phyloP scores from a whole-genome alignment of 2,888 invertebrate genomes.

The Acronicta leporina region DNA sequence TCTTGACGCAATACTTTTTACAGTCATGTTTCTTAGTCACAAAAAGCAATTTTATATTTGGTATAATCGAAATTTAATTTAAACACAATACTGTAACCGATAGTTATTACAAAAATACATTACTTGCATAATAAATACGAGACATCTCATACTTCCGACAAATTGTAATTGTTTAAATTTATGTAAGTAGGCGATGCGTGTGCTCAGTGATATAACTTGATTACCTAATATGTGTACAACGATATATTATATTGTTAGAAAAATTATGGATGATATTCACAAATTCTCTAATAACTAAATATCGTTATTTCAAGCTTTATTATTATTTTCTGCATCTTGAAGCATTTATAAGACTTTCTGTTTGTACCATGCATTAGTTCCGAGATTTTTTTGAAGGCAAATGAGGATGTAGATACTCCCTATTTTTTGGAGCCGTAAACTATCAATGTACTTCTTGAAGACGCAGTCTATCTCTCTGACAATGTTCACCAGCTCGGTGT shows the following conservation, averaged over 20 bases:
- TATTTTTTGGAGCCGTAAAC: too few species aligned
- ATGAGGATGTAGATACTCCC: too few species aligned
- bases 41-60: neutral
- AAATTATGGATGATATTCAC: constrained; percentile 20
- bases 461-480: too few species aligned
- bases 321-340: constrained; percentile 22
- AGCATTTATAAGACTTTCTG: neutral
- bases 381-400: too few species aligned
- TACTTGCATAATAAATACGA: constrained; percentile 47
- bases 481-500: too few species aligned
- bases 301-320: constrained; percentile 4
- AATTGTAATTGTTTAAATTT: constrained; percentile 52
- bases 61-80: constrained; percentile 4
- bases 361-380: constrained; percentile 8
- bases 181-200: constrained; percentile 52
- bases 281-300: too few species aligned
- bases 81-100: neutral
- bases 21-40: too few species aligned
- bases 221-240: constrained; percentile 43
- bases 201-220: constrained; percentile 47
- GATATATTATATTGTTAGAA: constrained; percentile 39
- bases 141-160: constrained; percentile 50
- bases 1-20: too few species aligned
- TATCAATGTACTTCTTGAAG: too few species aligned
- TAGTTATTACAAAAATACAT: constrained; percentile 16